Conservation (phyloP, 2,888 invertebrate species). For the Gastracanthus pulcherrimus region DNA sequence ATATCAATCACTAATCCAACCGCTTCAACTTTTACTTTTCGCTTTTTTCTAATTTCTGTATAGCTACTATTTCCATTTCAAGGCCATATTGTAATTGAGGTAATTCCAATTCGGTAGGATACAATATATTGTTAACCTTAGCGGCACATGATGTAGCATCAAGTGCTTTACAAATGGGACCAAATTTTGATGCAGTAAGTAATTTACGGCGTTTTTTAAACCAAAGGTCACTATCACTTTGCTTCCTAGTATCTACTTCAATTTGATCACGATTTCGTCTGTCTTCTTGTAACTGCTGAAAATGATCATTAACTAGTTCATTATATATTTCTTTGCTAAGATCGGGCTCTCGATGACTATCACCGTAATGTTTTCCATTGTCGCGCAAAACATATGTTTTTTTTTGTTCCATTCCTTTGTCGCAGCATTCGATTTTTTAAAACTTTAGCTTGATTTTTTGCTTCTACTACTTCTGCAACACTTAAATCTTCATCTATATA, state of each 20-base stretch:
- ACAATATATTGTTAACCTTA: conserved; percentile 52
- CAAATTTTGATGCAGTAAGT: conserved; percentile 56
- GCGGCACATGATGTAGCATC: conserved; percentile 43
- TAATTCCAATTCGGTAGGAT: conserved; percentile 35
- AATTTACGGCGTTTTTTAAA: conserved; percentile 35
- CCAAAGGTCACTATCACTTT: conserved; percentile 50
- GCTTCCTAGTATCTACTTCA: conserved; percentile 49
- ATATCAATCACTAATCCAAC: conserved; percentile 28
- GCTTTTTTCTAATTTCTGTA: background rate
- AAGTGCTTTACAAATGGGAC: conserved; percentile 51
- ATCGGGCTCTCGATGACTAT: conserved; percentile 25
- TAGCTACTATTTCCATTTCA: conserved; percentile 9
- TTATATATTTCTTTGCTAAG: conserved; percentile 11
- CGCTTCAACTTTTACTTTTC: background rate
- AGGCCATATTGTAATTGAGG: conserved; percentile 14
- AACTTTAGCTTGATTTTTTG: background rate
- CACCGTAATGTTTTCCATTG: conserved; percentile 35
- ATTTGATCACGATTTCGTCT: conserved; percentile 31
- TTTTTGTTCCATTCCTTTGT: background rate
- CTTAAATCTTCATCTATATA: background rate
- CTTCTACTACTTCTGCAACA: too few relatives aligned
- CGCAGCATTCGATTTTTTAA: background rate
- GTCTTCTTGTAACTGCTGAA: conserved; percentile 27
- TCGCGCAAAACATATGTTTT: background rate
- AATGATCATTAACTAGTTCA: conserved; percentile 21